Percentiles rank a stretch among this genome's conserved stretches.
phyloP scores from a whole-genome alignment of 2,888 invertebrate species.

The Siphonodentalium dalli region DNA sequence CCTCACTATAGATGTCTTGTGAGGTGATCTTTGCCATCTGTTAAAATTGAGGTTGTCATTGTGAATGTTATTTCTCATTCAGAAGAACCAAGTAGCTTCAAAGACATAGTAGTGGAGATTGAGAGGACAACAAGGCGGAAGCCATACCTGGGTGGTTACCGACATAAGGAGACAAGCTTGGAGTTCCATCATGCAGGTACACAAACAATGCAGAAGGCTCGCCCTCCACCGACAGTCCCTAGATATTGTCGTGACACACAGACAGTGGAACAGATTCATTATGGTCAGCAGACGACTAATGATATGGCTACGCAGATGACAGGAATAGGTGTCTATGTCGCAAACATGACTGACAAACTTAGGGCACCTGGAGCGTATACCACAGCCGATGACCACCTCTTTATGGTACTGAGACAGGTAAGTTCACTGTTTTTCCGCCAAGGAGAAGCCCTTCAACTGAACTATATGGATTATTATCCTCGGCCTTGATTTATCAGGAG shows the following conservation, averaged over 20 bases:
- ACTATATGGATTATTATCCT: too few relatives aligned
- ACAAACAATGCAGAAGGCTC: conserved; percentile 73
- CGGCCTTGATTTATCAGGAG: too few relatives aligned
- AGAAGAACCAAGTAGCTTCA: too few relatives aligned
- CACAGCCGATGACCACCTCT: conserved; percentile 60
- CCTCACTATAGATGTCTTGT: too few relatives aligned
- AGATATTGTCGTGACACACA: conserved; percentile 64
- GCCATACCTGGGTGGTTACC: conserved; percentile 83
- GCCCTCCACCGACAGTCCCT: conserved; percentile 45
- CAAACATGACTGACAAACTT: conserved; percentile 60
- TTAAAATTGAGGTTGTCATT: too few relatives aligned
- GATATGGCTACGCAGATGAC: conserved; percentile 66
- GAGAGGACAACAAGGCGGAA: conserved; percentile 68
- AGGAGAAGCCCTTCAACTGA: too few relatives aligned
- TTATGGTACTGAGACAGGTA: conserved; percentile 50
- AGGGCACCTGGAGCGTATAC: conserved; percentile 59
- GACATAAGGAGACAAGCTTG: conserved; percentile 74
- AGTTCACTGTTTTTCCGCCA: background rate
- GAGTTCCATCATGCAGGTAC: conserved; percentile 83
- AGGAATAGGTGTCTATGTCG: conserved; percentile 62
- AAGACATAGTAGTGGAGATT: conserved; percentile 64
- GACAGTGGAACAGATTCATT: conserved; percentile 57
- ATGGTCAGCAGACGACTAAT: conserved; percentile 61
- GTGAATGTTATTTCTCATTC: too few relatives aligned
- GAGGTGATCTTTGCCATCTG: too few relatives aligned